Evolutionary conservation across 2,797 vertebrate species (phyloP).

Genomic region (Macropus fuliginosus): DNA sequence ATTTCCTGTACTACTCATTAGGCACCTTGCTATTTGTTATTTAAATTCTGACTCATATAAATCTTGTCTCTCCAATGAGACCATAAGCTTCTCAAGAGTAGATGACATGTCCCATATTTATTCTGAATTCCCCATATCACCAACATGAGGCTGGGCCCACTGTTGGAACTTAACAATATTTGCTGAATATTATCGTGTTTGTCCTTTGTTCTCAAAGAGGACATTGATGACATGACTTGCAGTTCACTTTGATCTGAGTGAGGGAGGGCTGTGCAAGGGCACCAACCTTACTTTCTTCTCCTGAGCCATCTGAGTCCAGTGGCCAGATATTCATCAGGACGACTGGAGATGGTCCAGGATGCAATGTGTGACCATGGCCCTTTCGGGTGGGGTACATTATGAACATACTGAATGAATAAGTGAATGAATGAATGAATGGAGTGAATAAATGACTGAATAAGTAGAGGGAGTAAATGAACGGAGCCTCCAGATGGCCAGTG

Average conservation of each 20-base stretch:
- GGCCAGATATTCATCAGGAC: too few species aligned
- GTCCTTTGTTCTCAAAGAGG: too few species aligned
- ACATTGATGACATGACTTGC: too few species aligned
- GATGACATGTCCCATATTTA: not conserved
- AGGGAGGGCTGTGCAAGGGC: too few species aligned
- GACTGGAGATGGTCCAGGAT: too few species aligned
- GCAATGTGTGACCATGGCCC: too few species aligned
- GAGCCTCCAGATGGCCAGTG: not conserved
- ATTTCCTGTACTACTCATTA: not conserved
- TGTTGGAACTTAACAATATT: not conserved
- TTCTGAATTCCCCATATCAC: not conserved
- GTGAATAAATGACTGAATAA: not conserved
- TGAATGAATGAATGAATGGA: not conserved
- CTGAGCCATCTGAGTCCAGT: too few species aligned
- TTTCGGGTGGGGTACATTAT: too few species aligned
- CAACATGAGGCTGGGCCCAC: not conserved
- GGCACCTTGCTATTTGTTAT: not conserved
- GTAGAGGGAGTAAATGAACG: not conserved
- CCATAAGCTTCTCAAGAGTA: not conserved
- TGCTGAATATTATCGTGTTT: not conserved
- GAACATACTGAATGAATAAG: not conserved
- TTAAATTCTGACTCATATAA: not conserved
- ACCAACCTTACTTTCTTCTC: too few species aligned
- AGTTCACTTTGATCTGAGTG: too few species aligned
- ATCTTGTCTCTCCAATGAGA: not conserved